Conservation (phyloP, 2,797 vertebrate genomes). For the Ptychadena robeensis region DNA sequence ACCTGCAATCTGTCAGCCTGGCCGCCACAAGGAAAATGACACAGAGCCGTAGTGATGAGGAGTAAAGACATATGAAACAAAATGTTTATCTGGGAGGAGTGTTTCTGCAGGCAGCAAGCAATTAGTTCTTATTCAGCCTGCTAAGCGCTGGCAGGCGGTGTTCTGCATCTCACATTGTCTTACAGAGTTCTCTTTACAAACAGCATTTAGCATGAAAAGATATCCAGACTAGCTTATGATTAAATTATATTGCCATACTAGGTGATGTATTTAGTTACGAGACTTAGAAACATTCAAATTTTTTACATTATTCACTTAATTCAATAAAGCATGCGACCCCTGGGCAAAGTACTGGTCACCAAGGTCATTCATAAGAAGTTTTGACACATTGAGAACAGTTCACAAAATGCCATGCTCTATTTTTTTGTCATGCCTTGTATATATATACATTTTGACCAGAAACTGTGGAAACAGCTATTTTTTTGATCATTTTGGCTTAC, state of each 20-base stretch:
- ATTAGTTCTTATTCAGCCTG: slow-evolving; percentile 38
- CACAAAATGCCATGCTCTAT: too few species aligned
- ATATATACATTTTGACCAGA: too few species aligned
- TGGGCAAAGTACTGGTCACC: too few species aligned
- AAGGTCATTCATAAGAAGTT: too few species aligned
- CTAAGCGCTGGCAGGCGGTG: slow-evolving; percentile 25
- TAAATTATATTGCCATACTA: neutral
- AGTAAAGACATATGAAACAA: slow-evolving; percentile 51
- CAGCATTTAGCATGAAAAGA: neutral
- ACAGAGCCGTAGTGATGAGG: slow-evolving; percentile 49
- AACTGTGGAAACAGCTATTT: too few species aligned
- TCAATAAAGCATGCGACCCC: too few species aligned
- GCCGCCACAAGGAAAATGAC: slow-evolving; percentile 51
- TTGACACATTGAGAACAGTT: too few species aligned
- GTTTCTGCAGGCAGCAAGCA: slow-evolving; percentile 41
- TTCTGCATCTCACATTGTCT: slow-evolving; percentile 11
- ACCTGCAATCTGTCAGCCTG: slow-evolving; percentile 57
- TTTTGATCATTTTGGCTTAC: too few species aligned
- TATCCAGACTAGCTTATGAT: neutral
- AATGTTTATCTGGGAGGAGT: slow-evolving; percentile 55
- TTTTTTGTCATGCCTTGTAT: too few species aligned
- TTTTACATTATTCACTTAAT: too few species aligned
- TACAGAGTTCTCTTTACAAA: neutral
- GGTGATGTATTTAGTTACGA: too few species aligned
- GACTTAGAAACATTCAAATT: too few species aligned